phyloP scores from a whole-genome alignment of 2,113 vertebrate genomes.

The Anolis sagrei region DNA sequence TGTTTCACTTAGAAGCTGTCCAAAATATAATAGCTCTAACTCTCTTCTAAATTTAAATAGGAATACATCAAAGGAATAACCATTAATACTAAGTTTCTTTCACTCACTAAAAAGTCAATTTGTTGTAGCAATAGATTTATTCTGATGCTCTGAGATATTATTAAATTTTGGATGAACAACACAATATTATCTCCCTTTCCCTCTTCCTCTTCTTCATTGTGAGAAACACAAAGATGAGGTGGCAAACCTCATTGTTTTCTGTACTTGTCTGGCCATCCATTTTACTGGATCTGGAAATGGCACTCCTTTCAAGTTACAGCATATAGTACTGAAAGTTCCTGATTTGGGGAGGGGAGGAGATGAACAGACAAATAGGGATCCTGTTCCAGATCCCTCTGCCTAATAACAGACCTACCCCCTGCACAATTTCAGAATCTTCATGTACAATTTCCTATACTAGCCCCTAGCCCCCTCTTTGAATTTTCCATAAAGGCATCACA shows the following conservation, averaged over 20 bases:
- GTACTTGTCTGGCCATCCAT: neutral
- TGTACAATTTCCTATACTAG: no score
- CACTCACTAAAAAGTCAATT: neutral
- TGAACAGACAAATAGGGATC: neutral
- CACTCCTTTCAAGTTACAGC: no score
- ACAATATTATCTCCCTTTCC: neutral
- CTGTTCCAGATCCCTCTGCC: no score
- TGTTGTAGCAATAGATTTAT: neutral
- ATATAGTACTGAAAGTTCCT: neutral
- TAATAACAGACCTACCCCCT: neutral
- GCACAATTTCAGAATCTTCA: neutral
- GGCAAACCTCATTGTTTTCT: neutral
- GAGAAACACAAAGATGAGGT: neutral
- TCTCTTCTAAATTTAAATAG: slow-evolving; percentile 1
- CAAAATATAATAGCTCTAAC: neutral
- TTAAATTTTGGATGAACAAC: neutral
- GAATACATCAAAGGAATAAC: neutral
- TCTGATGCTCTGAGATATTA: neutral
- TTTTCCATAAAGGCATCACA: neutral
- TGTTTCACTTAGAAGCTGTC: slow-evolving; percentile 4
- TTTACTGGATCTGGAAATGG: neutral
- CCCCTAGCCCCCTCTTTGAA: no score
- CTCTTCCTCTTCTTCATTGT: neutral
- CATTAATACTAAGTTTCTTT: neutral
- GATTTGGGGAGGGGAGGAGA: no score